phyloP scores from a whole-genome alignment of 2,888 invertebrate species.

The Acronicta alni region DNA sequence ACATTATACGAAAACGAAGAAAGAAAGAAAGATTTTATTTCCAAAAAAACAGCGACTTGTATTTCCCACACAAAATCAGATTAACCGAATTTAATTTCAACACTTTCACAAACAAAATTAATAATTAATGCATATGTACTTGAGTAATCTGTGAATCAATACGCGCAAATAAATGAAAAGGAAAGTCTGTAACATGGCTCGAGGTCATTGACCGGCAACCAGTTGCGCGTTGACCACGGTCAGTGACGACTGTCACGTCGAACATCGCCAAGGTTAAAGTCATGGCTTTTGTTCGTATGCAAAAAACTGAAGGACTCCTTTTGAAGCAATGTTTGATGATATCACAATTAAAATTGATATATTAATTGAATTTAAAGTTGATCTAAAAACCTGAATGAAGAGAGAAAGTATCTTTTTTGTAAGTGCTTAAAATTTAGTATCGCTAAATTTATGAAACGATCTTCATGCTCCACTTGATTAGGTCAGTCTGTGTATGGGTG shows the following conservation, averaged over 20 bases:
- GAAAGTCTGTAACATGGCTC: constrained; percentile 51
- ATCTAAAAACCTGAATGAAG: too few relatives aligned
- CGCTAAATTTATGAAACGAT: too few relatives aligned
- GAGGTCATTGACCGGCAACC: constrained; percentile 66
- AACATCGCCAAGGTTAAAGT: constrained; percentile 44
- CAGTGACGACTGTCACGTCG: constrained; percentile 61
- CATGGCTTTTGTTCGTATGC: constrained; percentile 18
- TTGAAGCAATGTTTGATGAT: not conserved
- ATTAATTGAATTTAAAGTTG: too few relatives aligned
- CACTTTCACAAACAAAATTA: not conserved
- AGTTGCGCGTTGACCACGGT: constrained; percentile 69
- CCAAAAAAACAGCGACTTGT: too few relatives aligned
- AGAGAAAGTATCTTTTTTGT: too few relatives aligned
- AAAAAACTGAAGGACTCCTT: constrained; percentile 14
- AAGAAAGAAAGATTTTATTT: too few relatives aligned
- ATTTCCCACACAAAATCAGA: too few relatives aligned
- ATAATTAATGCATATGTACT: not conserved
- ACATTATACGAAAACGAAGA: too few relatives aligned
- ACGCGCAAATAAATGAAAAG: constrained; percentile 39
- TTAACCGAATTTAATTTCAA: not conserved
- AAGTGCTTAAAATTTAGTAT: too few relatives aligned
- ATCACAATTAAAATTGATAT: too few relatives aligned
- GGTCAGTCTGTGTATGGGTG: too few relatives aligned
- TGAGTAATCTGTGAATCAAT: not conserved
- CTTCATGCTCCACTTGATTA: too few relatives aligned